Base-by-base conservation (phyloP, 2,797 vertebrate species). In the Pelochelys cantorii region DNA sequence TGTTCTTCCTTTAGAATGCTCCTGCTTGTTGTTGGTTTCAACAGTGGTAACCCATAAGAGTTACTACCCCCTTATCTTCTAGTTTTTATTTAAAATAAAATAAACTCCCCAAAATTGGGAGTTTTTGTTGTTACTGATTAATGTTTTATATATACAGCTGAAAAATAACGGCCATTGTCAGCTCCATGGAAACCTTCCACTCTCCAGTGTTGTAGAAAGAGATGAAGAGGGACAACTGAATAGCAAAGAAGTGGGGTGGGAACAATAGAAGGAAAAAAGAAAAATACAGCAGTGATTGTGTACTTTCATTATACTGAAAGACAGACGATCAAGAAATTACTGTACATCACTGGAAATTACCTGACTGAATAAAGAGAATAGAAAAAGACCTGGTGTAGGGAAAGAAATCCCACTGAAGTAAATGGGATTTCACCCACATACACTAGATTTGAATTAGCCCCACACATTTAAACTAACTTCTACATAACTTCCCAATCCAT, bases 71-170 rank as follows among this genome's bases (percentile, higher is more conserved):
- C 34, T 92, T 80, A 87, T 11, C 12, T 84, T 86, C 71, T 65
- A 78, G 20, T 11, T 78, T 89, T 86, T 85, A 83, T 92, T 92
- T 37, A 85, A 92, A 94, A 54, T 75, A 81, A 80, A 95, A 87
- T 4, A 81, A 83, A 94, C 42, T 48, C 42, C 8, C 42, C 42
- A 48, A 48, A 48, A 48, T 17, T 78, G 83, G 52, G 31, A 85
- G 4, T 2, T 68, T 90, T 87, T 93, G 18, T 91, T 83, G 54
- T 54, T 89, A 88, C 25, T 59, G 87, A 91, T 55, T 89, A 90
- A 86, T 20, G 17, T 83, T 84, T 84, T 10, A 34, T 80, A 87
- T 18, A 77, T 11, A 81, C 95, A 12, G 42, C 42, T 90, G 31
- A 81, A 93, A 91, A 89, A 48, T 86, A 83, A 37, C 42, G 34